These are phyloP conservation scores for Sebastes diaconus DNA, from an alignment of 2,797 vertebrate species.

Conservation along the genomic window DNA sequence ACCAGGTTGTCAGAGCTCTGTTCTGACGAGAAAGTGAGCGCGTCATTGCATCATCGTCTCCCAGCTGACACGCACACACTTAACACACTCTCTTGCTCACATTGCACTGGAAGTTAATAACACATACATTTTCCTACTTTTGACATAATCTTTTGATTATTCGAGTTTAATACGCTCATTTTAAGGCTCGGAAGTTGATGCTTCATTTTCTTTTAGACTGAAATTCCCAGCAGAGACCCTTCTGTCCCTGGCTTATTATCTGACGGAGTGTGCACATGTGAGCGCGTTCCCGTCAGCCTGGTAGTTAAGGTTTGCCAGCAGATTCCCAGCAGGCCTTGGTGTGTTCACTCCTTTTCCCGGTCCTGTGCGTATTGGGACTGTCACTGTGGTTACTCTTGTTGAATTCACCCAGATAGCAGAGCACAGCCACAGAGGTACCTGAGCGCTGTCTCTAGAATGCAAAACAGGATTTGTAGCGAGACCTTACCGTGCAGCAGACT, in stretches of 20 bases:
- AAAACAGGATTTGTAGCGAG: background rate
- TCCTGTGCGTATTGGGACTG: slow-evolving; percentile 55
- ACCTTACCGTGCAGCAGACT: background rate
- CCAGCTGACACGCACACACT: background rate
- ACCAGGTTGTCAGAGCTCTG: background rate
- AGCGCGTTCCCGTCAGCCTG: background rate
- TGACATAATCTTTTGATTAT: background rate
- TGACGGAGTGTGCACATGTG: slow-evolving; percentile 23
- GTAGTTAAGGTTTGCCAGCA: slow-evolving; percentile 67
- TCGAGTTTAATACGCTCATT: background rate
- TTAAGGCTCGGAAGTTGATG: background rate
- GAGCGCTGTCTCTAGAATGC: slow-evolving; percentile 9
- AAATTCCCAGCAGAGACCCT: background rate
- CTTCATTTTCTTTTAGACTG: slow-evolving; percentile 1
- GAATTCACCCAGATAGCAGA: slow-evolving; percentile 56
- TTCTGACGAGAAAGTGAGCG: background rate
- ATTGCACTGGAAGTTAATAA: background rate
- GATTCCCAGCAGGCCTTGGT: slow-evolving; percentile 57
- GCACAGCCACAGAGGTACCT: slow-evolving; percentile 25
- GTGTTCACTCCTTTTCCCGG: slow-evolving; percentile 53
- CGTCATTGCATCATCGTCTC: slow-evolving; percentile 12
- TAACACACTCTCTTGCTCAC: no score
- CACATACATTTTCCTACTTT: background rate
- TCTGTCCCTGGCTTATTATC: slow-evolving; percentile 13
- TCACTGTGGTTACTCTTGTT: slow-evolving; percentile 73